Base-by-base conservation (phyloP, 2,797 vertebrate species). In the Megaceryle alcyon region DNA sequence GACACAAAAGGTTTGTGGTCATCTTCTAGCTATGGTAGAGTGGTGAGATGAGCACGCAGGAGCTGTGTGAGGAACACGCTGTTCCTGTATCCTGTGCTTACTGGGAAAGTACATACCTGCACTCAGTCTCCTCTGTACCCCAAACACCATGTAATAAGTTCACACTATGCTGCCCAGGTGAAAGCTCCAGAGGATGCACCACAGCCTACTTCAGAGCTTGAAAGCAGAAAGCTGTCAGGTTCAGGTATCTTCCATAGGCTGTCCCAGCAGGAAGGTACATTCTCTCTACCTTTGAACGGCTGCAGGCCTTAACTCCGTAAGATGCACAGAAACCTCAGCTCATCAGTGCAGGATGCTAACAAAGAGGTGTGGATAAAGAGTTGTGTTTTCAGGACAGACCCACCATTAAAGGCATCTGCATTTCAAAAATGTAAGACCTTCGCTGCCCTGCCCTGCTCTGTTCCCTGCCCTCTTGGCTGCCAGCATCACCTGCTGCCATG, bases 21-120 rank as follows among this genome's bases (percentile, higher is more conserved):
- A 7, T 9, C 23, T 39, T 85, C 51, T 15, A 16, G 46, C 53
- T 37, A 13, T 1, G 6, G 54, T 56, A 68, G 26, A 14, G 43
- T 21, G 46, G 54, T 5, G 56, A 73, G 33, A 4, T 12, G 56
- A 64, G 37, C 20, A 26, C 2, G 7, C 4, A 17, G 61, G 49
- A 53, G 39, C 33, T 57, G 49, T 28, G 49, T 28, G 49, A 51
- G 25, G 49, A 28, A 51, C 49, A 51, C 49, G 2, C 26, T 28
- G 16, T 46, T 76, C 29, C n/a, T 3, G 0, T 18, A 31, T 9
- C 26, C 60, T 51, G 46, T 2, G 1, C 7, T 10, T 14, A 33
- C 29, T 53, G 33, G 33, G 61, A 56, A 22, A 73, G 37, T 5
- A 46, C 9, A 7, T 11, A 44, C 6, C 41, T 33, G 54, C 33